These are phyloP conservation scores for Neuroscelio doddi DNA, from an alignment of 2,888 invertebrate genomes.

Conservation along the genomic window DNA sequence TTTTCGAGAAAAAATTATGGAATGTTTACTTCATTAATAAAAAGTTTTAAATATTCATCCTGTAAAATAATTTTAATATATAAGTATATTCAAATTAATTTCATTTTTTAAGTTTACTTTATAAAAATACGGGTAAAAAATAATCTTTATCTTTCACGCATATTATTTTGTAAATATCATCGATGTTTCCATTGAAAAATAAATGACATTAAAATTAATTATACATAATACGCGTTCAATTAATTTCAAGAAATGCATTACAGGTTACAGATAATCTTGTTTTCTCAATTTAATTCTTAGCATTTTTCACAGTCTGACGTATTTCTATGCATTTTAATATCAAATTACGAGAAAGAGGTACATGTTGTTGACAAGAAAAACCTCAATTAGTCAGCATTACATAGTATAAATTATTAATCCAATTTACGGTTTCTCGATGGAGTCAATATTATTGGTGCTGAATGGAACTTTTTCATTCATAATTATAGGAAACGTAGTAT, in stretches of 20 bases:
- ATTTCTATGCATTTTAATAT: slow-evolving; percentile 18
- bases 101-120: too few relatives aligned
- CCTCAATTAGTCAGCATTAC: neutral
- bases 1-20: too few relatives aligned
- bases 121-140: too few relatives aligned
- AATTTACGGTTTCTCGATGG: too few relatives aligned
- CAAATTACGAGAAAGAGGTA: neutral
- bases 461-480: neutral
- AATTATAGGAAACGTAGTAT: too few relatives aligned
- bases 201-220: neutral
- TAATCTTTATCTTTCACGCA: too few relatives aligned
- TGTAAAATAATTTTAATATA: too few relatives aligned
- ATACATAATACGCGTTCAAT: neutral
- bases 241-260: neutral
- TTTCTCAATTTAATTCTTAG: slow-evolving; percentile 4
- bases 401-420: neutral
- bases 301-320: neutral
- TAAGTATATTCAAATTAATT: too few relatives aligned
- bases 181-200: too few relatives aligned
- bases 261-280: neutral
- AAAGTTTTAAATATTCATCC: too few relatives aligned
- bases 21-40: too few relatives aligned
- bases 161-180: too few relatives aligned
- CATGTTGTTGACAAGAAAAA: slow-evolving; percentile 5
- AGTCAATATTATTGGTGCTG: neutral